A percentile compares a stretch with the other conserved stretches of the same genome.
phyloP scores from a whole-genome alignment of 2,113 vertebrate genomes.

The Monarcha castaneiventris region DNA sequence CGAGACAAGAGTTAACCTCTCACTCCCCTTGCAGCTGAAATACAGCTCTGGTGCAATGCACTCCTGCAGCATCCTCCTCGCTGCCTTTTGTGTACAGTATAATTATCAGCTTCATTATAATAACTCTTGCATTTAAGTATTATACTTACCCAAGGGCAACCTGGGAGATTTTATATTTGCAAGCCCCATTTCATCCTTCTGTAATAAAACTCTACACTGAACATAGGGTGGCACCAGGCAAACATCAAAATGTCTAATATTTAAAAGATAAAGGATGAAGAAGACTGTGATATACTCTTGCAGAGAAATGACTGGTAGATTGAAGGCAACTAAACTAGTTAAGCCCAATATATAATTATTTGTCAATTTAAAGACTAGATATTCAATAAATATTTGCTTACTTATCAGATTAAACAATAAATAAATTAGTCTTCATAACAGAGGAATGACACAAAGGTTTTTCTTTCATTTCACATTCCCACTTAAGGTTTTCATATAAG shows the following conservation, averaged over 20 bases:
- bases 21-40: neutral
- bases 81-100: neutral
- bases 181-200: neutral
- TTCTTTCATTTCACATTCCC: neutral
- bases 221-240: neutral
- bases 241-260: neutral
- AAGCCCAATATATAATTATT: neutral
- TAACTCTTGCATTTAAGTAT: neutral
- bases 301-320: neutral
- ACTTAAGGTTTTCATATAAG: neutral
- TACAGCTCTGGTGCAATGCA: neutral
- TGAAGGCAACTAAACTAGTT: neutral
- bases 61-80: neutral
- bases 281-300: neutral
- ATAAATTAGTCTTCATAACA: neutral
- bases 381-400: neutral
- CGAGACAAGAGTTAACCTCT: neutral
- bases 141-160: neutral
- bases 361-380: neutral
- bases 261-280: neutral
- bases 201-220: neutral
- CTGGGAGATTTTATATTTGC: neutral
- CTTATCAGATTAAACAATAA: neutral
- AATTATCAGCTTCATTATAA: neutral
- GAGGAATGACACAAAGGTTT: neutral